Evolutionary conservation across 2,797 vertebrate genomes (phyloP).

Genomic region (Pempheris klunzingeri): DNA sequence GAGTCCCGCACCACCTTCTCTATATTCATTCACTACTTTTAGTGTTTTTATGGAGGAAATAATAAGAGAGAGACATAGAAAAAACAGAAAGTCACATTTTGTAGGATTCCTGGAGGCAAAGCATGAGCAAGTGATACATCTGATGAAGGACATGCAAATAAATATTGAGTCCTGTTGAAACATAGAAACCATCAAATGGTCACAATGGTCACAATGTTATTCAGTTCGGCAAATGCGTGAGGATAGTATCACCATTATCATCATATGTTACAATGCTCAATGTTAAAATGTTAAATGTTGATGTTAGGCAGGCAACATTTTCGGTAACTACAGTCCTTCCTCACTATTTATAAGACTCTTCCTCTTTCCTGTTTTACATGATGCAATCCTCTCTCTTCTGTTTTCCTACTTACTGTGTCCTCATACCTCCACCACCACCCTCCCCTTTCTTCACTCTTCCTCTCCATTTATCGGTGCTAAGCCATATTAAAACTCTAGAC

Average conservation of each 20-base stretch:
- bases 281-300: no score
- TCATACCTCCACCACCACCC: neutral
- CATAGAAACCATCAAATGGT: no score
- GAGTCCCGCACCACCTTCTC: neutral
- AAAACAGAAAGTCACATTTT: neutral
- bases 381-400: neutral
- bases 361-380: slow-evolving; percentile 2
- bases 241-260: no score
- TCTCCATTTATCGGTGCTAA: slow-evolving; percentile 24
- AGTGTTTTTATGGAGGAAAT: neutral
- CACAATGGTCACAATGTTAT: no score
- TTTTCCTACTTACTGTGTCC: neutral
- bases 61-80: neutral
- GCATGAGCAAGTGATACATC: neutral
- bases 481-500: slow-evolving; percentile 63
- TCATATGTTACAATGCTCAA: no score
- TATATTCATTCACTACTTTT: neutral
- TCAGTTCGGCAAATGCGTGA: no score
- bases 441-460: neutral
- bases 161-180: slow-evolving; percentile 8
- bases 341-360: neutral
- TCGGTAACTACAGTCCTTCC: neutral
- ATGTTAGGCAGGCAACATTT: neutral
- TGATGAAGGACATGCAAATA: slow-evolving; percentile 10
- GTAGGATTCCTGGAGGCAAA: neutral